A percentile compares a stretch with the other conserved stretches of the same genome.
phyloP scores from a whole-genome alignment of 2,797 vertebrate species.

The Arremon brunneinucha region DNA sequence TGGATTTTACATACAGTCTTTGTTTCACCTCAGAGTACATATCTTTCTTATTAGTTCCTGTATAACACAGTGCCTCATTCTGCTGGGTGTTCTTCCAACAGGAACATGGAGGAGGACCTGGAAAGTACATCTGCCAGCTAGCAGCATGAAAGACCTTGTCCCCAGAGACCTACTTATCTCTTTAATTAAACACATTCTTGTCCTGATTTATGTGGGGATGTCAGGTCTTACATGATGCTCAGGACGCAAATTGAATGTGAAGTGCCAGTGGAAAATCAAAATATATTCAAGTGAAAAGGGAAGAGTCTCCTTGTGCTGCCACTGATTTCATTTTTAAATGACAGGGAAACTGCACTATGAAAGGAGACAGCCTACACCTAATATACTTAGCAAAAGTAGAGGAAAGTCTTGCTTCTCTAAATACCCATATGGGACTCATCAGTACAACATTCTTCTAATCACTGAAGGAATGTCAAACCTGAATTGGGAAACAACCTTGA shows the following conservation, averaged over 20 bases:
- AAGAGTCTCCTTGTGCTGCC: background rate
- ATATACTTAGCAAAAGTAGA: background rate
- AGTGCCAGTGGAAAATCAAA: background rate
- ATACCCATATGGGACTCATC: background rate
- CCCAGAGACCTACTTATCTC: background rate
- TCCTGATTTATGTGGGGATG: background rate
- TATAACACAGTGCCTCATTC: background rate
- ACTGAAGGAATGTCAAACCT: background rate
- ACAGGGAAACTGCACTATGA: background rate
- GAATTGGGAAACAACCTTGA: background rate
- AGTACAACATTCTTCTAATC: background rate
- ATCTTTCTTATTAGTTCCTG: conserved; percentile 7
- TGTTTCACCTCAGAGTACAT: background rate
- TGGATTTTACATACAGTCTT: background rate
- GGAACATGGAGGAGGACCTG: background rate
- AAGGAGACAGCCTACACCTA: background rate
- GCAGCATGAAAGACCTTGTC: background rate
- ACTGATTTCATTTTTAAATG: background rate
- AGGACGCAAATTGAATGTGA: background rate
- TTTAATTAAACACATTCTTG: background rate
- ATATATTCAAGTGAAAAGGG: background rate
- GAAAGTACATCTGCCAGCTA: background rate
- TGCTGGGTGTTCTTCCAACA: background rate
- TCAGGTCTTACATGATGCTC: background rate
- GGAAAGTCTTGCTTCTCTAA: background rate